Evolutionary conservation across 2,113 vertebrate species (phyloP), one percentile per base, ranked within the genome.

Genomic region (Microtus montanus): DNA sequence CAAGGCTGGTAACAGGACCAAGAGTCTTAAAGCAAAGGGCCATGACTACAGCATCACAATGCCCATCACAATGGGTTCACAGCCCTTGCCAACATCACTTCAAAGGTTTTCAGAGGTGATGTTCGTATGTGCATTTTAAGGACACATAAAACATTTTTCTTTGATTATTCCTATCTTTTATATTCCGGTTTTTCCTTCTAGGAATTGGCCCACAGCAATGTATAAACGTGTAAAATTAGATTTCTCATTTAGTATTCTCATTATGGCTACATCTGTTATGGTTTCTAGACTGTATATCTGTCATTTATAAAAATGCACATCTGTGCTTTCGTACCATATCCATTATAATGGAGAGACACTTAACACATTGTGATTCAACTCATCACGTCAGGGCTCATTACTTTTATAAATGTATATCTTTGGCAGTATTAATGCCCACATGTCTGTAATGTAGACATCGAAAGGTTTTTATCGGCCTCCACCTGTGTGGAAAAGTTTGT

Each of bases 291-390:
- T 64, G 35, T 92, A 10, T 63, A 92, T 95, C 78, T 92, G 68
- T 82, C 89, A 92, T 93, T 49, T 82, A 83, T 89, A 92, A 83
- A 97, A 95, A 88, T 41, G 24, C 86, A 85, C 91, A 96, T 96
- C 89, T 96, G 94, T 30, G 71, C 84, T 78, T 97, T 96, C 94
- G 78, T 96, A 28, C 68, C n/a, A 8, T 41, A 92, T 47, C 63
- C 68, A 87, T 64, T 86, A 61, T 73, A 38, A 89, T 17, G 77
- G 73, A n/a, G 79, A 96, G 83, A 93, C 20, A 38, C 35, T 93
- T 83, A 91, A 63, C 66, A 88, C 70, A 41, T 84, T 93, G 15
- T 74, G 54, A 92, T 63, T 92, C 79, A 75, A 92, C 86, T 14
- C 58, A 47, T 83, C 52, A 30, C 26, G 80, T 73, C 63, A 0